Evolutionary conservation across 2,113 vertebrate genomes (phyloP).

Genomic region (Stigmatopora nigra): DNA sequence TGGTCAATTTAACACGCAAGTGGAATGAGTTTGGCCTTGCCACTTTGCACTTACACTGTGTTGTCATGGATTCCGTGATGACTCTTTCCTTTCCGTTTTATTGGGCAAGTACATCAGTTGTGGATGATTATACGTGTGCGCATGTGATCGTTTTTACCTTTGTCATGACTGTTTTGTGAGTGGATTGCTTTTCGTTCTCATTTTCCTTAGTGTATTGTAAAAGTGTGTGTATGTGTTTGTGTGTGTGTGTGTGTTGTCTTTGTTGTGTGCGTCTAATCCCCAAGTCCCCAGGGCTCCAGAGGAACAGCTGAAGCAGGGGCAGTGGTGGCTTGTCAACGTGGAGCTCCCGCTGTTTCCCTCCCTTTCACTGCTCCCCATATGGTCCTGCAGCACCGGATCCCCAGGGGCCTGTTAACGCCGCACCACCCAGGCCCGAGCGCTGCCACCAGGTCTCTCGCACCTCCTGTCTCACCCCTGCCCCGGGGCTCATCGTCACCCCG

Average conservation of each 20-base stretch:
- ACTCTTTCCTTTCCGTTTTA: slow-evolving; percentile 14
- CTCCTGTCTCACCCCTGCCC: slow-evolving; percentile 76
- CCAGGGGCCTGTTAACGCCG: slow-evolving; percentile 91
- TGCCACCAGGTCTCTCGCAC: slow-evolving; percentile 60
- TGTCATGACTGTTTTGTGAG: slow-evolving; percentile 28
- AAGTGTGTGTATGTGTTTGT: slow-evolving; percentile 19
- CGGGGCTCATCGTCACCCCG: slow-evolving; percentile 72
- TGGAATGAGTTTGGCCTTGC: slow-evolving; percentile 23
- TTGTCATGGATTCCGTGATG: slow-evolving; percentile 12
- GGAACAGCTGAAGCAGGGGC: slow-evolving; percentile 83
- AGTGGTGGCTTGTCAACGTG: slow-evolving; percentile 83
- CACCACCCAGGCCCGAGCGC: slow-evolving; percentile 78
- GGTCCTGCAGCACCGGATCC: slow-evolving; percentile 83
- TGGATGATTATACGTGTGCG: slow-evolving; percentile 6
- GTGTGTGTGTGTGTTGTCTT: slow-evolving; percentile 52
- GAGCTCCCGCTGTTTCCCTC: slow-evolving; percentile 77
- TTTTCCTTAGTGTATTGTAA: slow-evolving; percentile 14
- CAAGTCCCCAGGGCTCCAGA: slow-evolving; percentile 80
- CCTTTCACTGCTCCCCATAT: slow-evolving; percentile 94
- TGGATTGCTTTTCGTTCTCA: slow-evolving; percentile 24
- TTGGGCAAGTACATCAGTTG: slow-evolving; percentile 11
- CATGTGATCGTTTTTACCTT: slow-evolving; percentile 1
- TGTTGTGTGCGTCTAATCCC: slow-evolving; percentile 75
- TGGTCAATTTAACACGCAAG: slow-evolving; percentile 20
- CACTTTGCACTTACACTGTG: background rate